Percentiles rank a stretch among this genome's conserved stretches.
Evolutionary conservation across 2,797 vertebrate species (phyloP).

Genomic region (Onychomys torridus): DNA sequence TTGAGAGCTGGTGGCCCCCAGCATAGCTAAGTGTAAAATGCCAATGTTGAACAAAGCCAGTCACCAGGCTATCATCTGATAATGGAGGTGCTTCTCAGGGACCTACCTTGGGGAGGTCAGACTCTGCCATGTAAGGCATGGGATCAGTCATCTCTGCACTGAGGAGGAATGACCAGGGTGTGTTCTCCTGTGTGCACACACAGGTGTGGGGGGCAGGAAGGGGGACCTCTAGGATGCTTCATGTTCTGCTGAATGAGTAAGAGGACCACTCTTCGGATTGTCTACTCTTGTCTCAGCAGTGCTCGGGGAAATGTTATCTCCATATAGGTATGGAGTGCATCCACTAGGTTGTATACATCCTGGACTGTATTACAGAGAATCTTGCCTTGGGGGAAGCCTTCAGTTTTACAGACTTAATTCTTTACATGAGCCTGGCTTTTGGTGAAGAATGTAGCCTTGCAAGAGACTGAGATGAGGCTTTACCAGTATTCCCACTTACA

Average conservation of each 20-base stretch:
- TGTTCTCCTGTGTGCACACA: too few species aligned
- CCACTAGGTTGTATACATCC: background rate
- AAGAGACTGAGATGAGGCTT: background rate
- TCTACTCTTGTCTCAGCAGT: background rate
- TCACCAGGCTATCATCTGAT: background rate
- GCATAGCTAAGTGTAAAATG: background rate
- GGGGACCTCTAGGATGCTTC: background rate
- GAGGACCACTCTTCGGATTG: background rate
- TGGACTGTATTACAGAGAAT: background rate
- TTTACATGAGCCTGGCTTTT: background rate
- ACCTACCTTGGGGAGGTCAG: background rate
- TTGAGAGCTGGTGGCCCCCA: background rate
- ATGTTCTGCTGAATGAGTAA: background rate
- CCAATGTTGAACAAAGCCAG: background rate
- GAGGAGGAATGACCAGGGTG: background rate
- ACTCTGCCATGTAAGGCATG: background rate
- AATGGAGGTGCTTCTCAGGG: background rate
- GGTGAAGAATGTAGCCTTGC: background rate
- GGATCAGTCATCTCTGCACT: background rate
- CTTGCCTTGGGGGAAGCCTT: slow-evolving; percentile 34
- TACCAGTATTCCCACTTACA: background rate
- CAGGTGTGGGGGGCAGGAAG: background rate
- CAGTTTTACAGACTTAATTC: background rate
- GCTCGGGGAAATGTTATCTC: background rate
- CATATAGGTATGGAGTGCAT: rapidly evolving